Percentiles rank a stretch among this genome's conserved stretches.
Evolutionary conservation across 2,888 invertebrate species (phyloP).

Genomic region (Rhagophthalmus giganteus): DNA sequence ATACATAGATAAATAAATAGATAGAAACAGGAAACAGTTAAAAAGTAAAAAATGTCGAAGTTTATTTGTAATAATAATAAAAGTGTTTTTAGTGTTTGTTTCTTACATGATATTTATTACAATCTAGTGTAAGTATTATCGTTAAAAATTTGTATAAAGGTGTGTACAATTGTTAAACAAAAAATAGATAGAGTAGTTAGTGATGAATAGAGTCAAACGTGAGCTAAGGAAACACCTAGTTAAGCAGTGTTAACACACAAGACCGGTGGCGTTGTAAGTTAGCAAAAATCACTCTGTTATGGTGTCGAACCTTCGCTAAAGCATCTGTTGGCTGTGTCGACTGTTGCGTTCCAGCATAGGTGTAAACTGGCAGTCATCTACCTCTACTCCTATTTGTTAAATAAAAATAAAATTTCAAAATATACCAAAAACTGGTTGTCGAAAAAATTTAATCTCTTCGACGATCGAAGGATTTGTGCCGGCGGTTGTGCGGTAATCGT

Average conservation of each 20-base stretch:
- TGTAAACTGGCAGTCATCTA: conserved; percentile 31
- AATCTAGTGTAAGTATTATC: neutral
- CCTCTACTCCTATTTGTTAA: conserved; percentile 27
- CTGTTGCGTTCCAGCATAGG: conserved; percentile 36
- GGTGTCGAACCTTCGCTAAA: conserved; percentile 33
- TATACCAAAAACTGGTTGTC: conserved; percentile 14
- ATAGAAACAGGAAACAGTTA: too few species aligned
- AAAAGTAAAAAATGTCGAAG: too few species aligned
- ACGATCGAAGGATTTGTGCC: conserved; percentile 7
- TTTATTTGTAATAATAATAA: too few species aligned
- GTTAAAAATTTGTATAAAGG: neutral
- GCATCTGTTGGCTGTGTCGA: conserved; percentile 34
- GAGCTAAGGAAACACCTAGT: conserved; percentile 7
- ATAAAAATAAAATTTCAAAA: conserved; percentile 29
- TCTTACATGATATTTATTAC: neutral
- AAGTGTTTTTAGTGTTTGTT: conserved; percentile 4
- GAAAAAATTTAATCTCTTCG: neutral
- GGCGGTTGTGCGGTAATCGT: conserved; percentile 2
- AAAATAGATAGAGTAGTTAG: neutral
- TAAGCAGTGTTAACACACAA: conserved; percentile 17
- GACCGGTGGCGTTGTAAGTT: conserved; percentile 12
- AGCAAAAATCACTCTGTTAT: conserved; percentile 24
- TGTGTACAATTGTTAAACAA: neutral
- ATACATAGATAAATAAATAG: too few species aligned
- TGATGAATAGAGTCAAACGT: neutral